phyloP scores from a whole-genome alignment of 2,113 vertebrate genomes.

The Platysteira castanea region DNA sequence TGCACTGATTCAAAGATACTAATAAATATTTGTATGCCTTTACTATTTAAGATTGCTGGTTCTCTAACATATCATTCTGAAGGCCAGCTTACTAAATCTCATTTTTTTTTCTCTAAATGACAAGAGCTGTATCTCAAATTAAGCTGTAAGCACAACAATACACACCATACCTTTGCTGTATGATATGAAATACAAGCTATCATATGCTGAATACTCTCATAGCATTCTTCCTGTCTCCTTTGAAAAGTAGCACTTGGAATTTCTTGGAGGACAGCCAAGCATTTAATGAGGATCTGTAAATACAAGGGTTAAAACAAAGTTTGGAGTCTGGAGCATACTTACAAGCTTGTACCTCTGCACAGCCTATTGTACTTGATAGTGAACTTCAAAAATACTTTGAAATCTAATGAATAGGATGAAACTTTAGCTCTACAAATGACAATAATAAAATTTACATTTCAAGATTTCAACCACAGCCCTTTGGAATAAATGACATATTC shows the following conservation, averaged over 20 bases:
- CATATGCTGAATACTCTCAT: conserved; percentile 86
- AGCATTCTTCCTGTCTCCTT: conserved; percentile 64
- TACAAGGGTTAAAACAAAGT: not conserved
- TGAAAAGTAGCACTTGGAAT: conserved; percentile 72
- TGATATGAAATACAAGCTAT: conserved; percentile 87
- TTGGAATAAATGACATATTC: not conserved
- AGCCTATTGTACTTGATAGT: not conserved
- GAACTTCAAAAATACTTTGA: not conserved
- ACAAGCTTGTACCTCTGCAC: not conserved
- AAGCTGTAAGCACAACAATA: not conserved
- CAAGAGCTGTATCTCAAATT: not conserved
- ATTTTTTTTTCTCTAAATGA: not conserved
- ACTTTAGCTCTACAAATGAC: not conserved
- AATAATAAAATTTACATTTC: not conserved
- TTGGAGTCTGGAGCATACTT: not conserved
- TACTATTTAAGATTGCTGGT: not conserved
- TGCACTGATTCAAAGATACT: not conserved
- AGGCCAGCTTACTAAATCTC: not conserved
- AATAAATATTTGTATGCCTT: not conserved
- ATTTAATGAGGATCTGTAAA: conserved; percentile 88
- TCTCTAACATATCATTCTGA: not conserved
- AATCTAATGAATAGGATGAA: not conserved
- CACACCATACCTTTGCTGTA: conserved; percentile 81
- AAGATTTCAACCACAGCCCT: not conserved
- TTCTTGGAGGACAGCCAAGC: conserved; percentile 84